phyloP scores from a whole-genome alignment of 2,113 vertebrate genomes.

The Dasyornis broadbenti region DNA sequence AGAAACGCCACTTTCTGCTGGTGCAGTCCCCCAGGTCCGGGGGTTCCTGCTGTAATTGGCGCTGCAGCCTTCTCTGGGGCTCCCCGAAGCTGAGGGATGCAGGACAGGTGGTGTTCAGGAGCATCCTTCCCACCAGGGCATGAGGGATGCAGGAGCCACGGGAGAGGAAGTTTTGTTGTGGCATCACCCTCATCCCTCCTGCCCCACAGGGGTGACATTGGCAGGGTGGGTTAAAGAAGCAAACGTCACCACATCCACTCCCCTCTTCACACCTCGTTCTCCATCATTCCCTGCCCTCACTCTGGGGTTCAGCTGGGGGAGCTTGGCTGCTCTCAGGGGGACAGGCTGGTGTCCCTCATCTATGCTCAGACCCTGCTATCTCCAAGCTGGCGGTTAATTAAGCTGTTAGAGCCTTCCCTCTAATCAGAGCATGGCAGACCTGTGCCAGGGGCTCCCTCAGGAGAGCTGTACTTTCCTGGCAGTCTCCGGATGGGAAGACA shows the following conservation, averaged over 20 bases:
- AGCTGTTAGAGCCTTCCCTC: background rate
- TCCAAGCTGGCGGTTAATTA: background rate
- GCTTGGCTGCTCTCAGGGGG: background rate
- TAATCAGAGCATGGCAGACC: background rate
- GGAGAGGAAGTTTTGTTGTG: fast-evolving
- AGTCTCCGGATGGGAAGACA: background rate
- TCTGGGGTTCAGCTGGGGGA: background rate
- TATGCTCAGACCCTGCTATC: background rate
- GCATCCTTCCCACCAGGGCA: background rate
- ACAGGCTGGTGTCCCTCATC: background rate
- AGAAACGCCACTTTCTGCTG: background rate
- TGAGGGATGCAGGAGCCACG: background rate
- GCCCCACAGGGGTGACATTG: fast-evolving
- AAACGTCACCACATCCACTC: background rate
- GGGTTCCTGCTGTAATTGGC: background rate
- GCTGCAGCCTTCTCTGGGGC: background rate
- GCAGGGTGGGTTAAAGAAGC: background rate
- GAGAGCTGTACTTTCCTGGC: background rate
- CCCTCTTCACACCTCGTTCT: background rate
- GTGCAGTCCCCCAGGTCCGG: background rate
- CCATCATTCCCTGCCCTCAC: background rate
- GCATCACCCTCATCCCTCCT: background rate
- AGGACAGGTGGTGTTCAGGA: background rate
- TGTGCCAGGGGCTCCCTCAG: background rate
- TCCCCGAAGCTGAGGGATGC: background rate